Base-by-base conservation (phyloP, 2,113 vertebrate genomes). In the Manacus vitellinus region DNA sequence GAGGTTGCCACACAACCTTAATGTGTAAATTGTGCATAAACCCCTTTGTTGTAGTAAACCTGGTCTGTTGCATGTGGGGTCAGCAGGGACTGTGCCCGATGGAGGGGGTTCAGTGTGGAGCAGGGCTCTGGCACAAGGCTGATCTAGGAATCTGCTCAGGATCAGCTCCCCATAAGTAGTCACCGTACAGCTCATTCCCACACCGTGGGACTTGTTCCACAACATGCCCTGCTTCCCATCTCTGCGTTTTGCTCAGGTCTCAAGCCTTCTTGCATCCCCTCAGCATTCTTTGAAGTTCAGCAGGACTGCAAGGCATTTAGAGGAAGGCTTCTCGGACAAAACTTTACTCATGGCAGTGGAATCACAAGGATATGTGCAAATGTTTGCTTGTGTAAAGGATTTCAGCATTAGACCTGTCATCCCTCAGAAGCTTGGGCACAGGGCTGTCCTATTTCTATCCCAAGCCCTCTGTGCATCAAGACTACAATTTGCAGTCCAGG, bases 71-170 rank as follows among this genome's bases (percentile, higher is more conserved):
- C 51, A 14, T 9, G 2, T 10, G 16, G 11, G 9, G 5, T 54
- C 16, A 55, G 31, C 54, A 47, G 20, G 35, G 7, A 31, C 10
- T 3, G 2, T 33, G 9, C 5, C 33, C 2, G 1, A 1, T 10
- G 33, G 24, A 61, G 4, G 24, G 37, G 30, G 19, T 12, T 83
- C 12, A 4, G 35, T 1, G 3, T 30, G 30, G 21, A 41, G 20
- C 43, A 1, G 9, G 8, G 33, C 14, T 83, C 30, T 59, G 18
- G 14, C 35, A 44, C 35, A 66, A 55, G 12, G 14, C 18, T 1
- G 0, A 17, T 49, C 46, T 18, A 23, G 55, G n/a, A 8, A 33
- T 52, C 37, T 58, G 5, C 73, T 87, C 8, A 0, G 70, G 30
- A 31, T 71, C 51, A n/a, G 13, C 35, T 67, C 61, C 51, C 10